phyloP scores from a whole-genome alignment of 2,888 invertebrate genomes.

The Trilocha varians region DNA sequence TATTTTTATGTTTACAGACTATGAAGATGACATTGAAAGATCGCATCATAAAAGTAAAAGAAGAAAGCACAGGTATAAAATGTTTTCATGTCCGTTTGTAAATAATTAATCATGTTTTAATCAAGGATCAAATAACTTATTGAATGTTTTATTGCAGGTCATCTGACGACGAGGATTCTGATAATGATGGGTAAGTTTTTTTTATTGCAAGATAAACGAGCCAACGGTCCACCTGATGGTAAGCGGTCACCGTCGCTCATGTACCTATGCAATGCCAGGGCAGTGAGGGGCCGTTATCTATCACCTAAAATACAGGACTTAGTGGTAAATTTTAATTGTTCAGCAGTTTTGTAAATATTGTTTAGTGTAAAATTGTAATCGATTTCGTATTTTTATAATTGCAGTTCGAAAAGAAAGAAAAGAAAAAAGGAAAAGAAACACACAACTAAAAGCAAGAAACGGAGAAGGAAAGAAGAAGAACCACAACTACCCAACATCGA shows the following conservation, averaged over 20 bases:
- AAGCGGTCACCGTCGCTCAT: too few relatives aligned
- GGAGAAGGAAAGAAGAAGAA: constrained; percentile 26
- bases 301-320: too few relatives aligned
- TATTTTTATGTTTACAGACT: constrained; percentile 26
- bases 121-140: too few relatives aligned
- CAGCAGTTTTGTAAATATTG: too few relatives aligned
- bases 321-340: too few relatives aligned
- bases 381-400: constrained; percentile 4
- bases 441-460: constrained; percentile 41
- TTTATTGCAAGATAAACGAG: not conserved
- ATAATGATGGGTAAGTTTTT: constrained; percentile 40
- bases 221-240: not conserved
- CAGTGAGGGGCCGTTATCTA: too few relatives aligned
- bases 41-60: constrained; percentile 44
- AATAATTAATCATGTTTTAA: too few relatives aligned
- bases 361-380: too few relatives aligned
- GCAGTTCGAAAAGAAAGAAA: constrained; percentile 49
- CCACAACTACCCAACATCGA: constrained; percentile 40
- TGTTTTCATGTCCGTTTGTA: too few relatives aligned
- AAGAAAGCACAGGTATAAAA: constrained; percentile 38
- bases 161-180: constrained; percentile 52
- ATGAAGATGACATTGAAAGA: constrained; percentile 39
- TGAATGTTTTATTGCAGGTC: constrained; percentile 29
- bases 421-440: constrained; percentile 54
- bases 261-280: too few relatives aligned